Evolutionary conservation across 2,797 vertebrate genomes (phyloP).

Genomic region (Enteromius thamalakanensis): DNA sequence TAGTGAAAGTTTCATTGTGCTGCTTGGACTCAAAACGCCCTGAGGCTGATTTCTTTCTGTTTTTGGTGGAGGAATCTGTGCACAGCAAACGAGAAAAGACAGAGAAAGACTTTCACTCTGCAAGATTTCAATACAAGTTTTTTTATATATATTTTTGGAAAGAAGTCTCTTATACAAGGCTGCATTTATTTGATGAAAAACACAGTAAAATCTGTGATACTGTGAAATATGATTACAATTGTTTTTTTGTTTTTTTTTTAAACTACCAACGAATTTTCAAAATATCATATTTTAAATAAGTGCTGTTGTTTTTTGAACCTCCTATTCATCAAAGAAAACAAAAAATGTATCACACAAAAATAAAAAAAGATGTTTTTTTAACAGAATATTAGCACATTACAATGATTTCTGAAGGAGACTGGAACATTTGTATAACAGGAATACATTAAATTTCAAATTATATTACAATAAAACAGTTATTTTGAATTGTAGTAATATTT

Average conservation of each 20-base stretch:
- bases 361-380: background rate
- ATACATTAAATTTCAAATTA: background rate
- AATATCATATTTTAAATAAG: background rate
- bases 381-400: background rate
- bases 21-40: conserved; percentile 1
- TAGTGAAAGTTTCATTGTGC: conserved; percentile 16
- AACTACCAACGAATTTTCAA: background rate
- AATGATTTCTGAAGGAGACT: background rate
- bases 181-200: background rate
- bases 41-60: background rate
- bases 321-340: background rate
- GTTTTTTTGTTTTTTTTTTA: too few species aligned
- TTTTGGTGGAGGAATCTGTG: conserved; percentile 24
- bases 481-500: background rate
- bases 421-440: background rate
- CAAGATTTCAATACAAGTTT: background rate
- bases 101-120: background rate
- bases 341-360: background rate
- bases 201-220: background rate
- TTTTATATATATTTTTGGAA: background rate
- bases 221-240: background rate
- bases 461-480: background rate
- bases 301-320: background rate
- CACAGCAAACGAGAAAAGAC: background rate
- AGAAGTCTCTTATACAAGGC: background rate